Conservation (phyloP, 2,888 invertebrate species). For the Stegana nigrithorax region DNA sequence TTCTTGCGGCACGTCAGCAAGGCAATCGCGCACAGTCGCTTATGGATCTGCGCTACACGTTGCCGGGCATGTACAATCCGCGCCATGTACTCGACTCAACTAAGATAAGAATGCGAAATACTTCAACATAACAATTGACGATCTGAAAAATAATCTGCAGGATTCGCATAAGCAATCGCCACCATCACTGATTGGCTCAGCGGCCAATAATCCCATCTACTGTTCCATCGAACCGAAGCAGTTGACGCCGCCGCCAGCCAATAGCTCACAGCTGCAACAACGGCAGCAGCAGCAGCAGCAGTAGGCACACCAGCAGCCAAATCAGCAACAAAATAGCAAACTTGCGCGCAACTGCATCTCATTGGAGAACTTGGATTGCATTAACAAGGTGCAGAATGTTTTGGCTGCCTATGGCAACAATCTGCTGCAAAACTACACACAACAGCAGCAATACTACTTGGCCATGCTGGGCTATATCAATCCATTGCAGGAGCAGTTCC, state of each 20-base stretch:
- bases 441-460: slow-evolving; percentile 64
- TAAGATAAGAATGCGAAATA: slow-evolving; percentile 66
- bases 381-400: slow-evolving; percentile 66
- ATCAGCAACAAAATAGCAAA: slow-evolving; percentile 40
- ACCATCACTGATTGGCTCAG: slow-evolving; percentile 60
- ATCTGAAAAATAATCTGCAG: slow-evolving; percentile 63
- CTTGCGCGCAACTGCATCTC: slow-evolving; percentile 67
- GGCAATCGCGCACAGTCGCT: slow-evolving; percentile 66
- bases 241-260: slow-evolving; percentile 41
- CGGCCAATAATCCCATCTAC: slow-evolving; percentile 66
- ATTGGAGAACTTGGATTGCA: slow-evolving; percentile 67
- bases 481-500: slow-evolving; percentile 45
- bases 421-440: slow-evolving; percentile 66
- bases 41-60: slow-evolving; percentile 66
- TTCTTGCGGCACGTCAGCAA: slow-evolving; percentile 3
- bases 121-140: slow-evolving; percentile 66
- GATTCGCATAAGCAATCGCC: slow-evolving; percentile 58
- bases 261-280: slow-evolving; percentile 26
- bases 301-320: slow-evolving; percentile 34
- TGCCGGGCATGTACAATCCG: slow-evolving; percentile 67
- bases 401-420: slow-evolving; percentile 66
- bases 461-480: slow-evolving; percentile 59
- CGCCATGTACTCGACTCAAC: slow-evolving; percentile 63
- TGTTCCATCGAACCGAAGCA: slow-evolving; percentile 67
- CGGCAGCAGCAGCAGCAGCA: slow-evolving; percentile 41